Base-by-base conservation (phyloP, 2,113 vertebrate genomes). In the Chamaetylas fuelleborni region DNA sequence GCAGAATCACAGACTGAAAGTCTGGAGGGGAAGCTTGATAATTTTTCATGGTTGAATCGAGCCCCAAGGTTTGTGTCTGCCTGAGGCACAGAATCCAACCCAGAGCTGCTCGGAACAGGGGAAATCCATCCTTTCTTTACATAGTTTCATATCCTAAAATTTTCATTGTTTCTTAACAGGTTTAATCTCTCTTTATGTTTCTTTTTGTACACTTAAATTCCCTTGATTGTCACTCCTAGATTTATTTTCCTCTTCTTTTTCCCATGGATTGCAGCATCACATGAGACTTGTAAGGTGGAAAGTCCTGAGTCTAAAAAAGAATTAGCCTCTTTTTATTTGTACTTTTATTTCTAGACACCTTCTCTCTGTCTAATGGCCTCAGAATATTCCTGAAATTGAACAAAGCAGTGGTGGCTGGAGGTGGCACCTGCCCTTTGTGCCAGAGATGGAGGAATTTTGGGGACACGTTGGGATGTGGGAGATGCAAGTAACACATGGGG, bases 401-500 rank as follows among this genome's bases (percentile, higher is more conserved):
- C 17, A 50, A 67, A 72, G 18, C 43, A 29, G 15, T 33, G 36
- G 20, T 47, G 54, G 31, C n/a, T 3, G 3, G 57, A 60, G 26
- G 36, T 72, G 38, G 19, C 26, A 38, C 26, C 34, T 74, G 29
- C 51, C 26, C 14, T 53, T 88, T 2, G 1, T 73, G 43, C 78
- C 74, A 51, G 50, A 70, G n/a, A 38, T 36, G 9, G 17, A 31
- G 34, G 31, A 33, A 74, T 77, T 60, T 11, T 3, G 1, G 64
- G 80, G 19, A 34, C 14, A 38, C 13, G 4, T 12, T 0, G 0
- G 36, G 4, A 14, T 24, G 14, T 47, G 22, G 36, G 57, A 64
- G 31, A 34, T 69, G 56, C 0, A 9, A 71, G 36, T 40, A 60
- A 60, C 20, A 33, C 12, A 4, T n/a, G 40, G 48, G 19, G 10